Evolutionary conservation across 1,140 invertebrate species (phyloP), one percentile per base, ranked within the genome.

Genomic region (Triops cancriformis): DNA sequence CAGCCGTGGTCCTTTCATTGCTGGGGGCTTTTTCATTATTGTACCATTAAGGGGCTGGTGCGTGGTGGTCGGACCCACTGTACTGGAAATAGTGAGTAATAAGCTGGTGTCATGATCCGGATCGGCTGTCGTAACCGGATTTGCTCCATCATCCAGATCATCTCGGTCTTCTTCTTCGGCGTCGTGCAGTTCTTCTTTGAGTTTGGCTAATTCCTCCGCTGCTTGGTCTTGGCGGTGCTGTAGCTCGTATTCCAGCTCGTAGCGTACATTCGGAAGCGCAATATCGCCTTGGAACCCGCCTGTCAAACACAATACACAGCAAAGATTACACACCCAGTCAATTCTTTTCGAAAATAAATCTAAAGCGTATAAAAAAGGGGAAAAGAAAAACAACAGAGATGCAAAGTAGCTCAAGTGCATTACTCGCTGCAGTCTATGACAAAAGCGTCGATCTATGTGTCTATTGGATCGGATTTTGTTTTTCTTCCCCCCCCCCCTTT

Each of bases 271-370:
- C 28, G 92, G 88, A 79, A 95, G 85, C 0, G 93, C 92, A 73
- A 95, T 94, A 82, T 95, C 93, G 4, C 92, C 92, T 83, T 90
- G 86, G 81, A 93, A 94, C 23, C 88, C 90, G 80, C 87, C 93
- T 94, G 86, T 45, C 87, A 86, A 81, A 78, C 73, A 80, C 77
- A 80, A 77, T 80, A 80, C 80, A 73, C 64, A 43, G 6, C 27
- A 43, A 77, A 64, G 23, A 64, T 64, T 64, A 64, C 14, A 64
- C 3, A 64, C 1, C 14, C 6, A 64, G 51, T 64, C 51, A 64
- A 64, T 37, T 2, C n/a, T n/a, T 37, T 37, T 12, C 51, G 23
- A 18, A 6, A n/a, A 64, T 23, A 23, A 64, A 64, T 64, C 5
- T 64, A 23, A n/a, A 64, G 51, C 51, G 9, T 5, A 37, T 37